Evolutionary conservation across 2,113 vertebrate genomes (phyloP), one percentile per base, ranked within the genome.

Genomic region (Myotis lucifugus): DNA sequence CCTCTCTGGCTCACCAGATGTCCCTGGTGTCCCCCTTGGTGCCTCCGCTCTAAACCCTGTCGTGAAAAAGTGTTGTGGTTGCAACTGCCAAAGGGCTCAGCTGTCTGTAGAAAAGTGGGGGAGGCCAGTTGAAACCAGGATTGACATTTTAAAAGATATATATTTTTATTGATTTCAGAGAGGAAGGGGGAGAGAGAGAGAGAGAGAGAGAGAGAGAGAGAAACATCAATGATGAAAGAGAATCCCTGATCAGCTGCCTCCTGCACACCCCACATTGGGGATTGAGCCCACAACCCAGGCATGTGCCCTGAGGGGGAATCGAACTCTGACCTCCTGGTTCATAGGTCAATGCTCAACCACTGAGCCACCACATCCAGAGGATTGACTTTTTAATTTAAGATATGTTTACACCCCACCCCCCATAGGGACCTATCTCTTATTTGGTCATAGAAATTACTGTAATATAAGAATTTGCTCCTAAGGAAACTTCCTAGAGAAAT

Each of bases 401-500:
- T 77, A n/a, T 25, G 52, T 77, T n/a, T 50, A 21, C 8, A 19
- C 8, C 27, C 1, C 18, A 23, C 1, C 18, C 7, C 32, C 8
- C 70, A 66, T 13, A 54, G 61, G 27, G 77, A 78, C 40, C 19
- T 67, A n/a, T 37, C 40, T 95, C 50, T 92, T 64, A 83, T 69
- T 69, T 91, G 32, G 48, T 73, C 37, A 9, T 74, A 77, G 14
- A 84, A 93, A 56, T 83, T 54, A 69, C 21, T 56, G 5, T 21
- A 74, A 90, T 91, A 85, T 4, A 59, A 89, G 19, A 27, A 82
- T 66, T 85, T 74, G 0, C 86, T 29, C 73, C 69, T 90, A 96
- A 96, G 95, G 94, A 97, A 96, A 87, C 19, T 56, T 89, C 81
- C 93, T 40, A 95, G 93, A 97, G 59, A 0, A 76, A 96, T 92